Evolutionary conservation across 2,888 invertebrate species (phyloP).

Genomic region (Megaustenia siamemsis): DNA sequence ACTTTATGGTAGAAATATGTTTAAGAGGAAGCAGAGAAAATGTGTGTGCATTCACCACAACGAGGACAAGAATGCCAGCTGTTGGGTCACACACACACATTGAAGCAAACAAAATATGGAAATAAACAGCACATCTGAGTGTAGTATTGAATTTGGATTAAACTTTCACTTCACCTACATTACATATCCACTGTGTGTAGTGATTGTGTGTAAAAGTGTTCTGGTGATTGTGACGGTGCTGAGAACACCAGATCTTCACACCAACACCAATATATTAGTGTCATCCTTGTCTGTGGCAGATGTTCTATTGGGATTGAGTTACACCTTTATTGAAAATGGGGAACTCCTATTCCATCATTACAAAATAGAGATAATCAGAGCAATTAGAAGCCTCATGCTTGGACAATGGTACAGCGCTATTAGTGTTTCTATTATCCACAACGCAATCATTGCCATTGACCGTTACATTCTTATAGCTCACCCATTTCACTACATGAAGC

Average conservation of each 20-base stretch:
- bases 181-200: not conserved
- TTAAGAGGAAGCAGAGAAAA: no score
- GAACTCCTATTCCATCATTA: no score
- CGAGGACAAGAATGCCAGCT: no score
- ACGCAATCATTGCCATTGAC: constrained; percentile 32
- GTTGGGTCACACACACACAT: no score
- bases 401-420: not conserved
- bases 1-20: no score
- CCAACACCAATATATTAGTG: not conserved
- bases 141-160: not conserved
- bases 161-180: not conserved
- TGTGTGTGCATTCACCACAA: no score
- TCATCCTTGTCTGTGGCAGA: constrained; percentile 6
- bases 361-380: no score
- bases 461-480: constrained; percentile 32
- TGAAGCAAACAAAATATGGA: no score
- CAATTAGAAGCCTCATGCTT: not conserved
- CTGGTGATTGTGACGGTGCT: not conserved
- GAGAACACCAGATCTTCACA: not conserved
- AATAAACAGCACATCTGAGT: not conserved
- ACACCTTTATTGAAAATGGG: not conserved
- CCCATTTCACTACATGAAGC: constrained; percentile 24
- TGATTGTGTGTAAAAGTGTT: constrained; percentile 4
- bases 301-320: not conserved
- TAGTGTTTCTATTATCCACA: not conserved